Evolutionary conservation across 2,888 invertebrate species (phyloP).

Genomic region (Zhuqinia jingwanae): DNA sequence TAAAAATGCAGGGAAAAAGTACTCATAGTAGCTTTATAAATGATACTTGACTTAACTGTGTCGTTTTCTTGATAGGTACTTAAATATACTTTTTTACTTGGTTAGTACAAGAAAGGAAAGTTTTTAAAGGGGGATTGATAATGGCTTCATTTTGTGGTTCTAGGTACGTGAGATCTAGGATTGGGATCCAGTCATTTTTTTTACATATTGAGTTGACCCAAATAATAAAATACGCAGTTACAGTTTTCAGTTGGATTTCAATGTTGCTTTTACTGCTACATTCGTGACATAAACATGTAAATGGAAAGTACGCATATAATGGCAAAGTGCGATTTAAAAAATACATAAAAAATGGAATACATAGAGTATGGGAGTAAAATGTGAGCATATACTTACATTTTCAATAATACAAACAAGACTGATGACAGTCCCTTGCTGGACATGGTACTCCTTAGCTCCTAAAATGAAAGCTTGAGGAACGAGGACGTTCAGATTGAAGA

Average conservation of each 20-base stretch:
- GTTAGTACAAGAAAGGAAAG: slow-evolving; percentile 8
- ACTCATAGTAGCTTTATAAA: neutral
- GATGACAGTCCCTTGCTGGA: slow-evolving; percentile 92
- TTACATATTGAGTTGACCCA: slow-evolving; percentile 33
- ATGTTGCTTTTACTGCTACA: neutral
- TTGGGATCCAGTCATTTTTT: neutral
- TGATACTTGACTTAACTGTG: neutral
- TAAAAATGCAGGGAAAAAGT: neutral
- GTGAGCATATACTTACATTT: slow-evolving; percentile 89
- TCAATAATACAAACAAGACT: slow-evolving; percentile 95
- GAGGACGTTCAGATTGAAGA: slow-evolving; percentile 93
- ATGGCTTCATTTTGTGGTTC: slow-evolving; percentile 32
- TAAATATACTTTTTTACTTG: no score
- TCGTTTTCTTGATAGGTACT: neutral
- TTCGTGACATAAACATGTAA: slow-evolving; percentile 3
- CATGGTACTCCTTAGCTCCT: slow-evolving; percentile 92
- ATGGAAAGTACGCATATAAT: slow-evolving; percentile 2
- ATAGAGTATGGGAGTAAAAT: neutral
- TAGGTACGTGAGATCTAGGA: slow-evolving; percentile 30
- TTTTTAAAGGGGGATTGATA: slow-evolving; percentile 36
- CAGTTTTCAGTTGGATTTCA: slow-evolving; percentile 11
- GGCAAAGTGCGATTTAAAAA: neutral
- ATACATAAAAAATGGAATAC: neutral
- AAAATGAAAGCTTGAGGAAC: slow-evolving; percentile 95
- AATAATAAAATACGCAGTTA: neutral